Evolutionary conservation across 2,888 invertebrate species (phyloP).

Genomic region (Melanotus villosus): DNA sequence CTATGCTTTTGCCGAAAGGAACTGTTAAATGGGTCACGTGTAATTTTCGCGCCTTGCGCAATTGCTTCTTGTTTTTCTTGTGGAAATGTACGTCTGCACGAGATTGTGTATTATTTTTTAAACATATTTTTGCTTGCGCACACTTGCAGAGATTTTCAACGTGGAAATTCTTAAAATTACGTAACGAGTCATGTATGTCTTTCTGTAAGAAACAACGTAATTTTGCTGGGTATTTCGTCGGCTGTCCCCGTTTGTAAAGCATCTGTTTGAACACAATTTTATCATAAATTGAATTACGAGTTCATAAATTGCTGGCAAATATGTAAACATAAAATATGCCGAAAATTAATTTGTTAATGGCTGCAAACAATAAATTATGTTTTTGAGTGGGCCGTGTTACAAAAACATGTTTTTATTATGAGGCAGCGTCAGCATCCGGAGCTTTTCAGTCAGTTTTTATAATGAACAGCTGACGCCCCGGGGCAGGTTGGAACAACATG

Average conservation of each 20-base stretch:
- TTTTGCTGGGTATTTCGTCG: too few relatives aligned
- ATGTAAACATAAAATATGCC: constrained; percentile 13
- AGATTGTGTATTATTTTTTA: constrained; percentile 40
- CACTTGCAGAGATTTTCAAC: constrained; percentile 24
- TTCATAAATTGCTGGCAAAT: constrained; percentile 2
- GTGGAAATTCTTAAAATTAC: not conserved
- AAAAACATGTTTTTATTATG: constrained; percentile 43
- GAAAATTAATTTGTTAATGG: constrained; percentile 34
- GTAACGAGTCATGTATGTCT: too few relatives aligned
- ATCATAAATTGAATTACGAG: constrained; percentile 4
- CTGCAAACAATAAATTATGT: constrained; percentile 33
- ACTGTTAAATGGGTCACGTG: constrained; percentile 46
- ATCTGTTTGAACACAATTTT: not conserved
- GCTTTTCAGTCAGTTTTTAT: constrained; percentile 39
- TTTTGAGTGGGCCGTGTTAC: constrained; percentile 28
- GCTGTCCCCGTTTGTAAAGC: not conserved
- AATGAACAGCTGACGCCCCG: constrained; percentile 43
- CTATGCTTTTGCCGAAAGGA: constrained; percentile 37
- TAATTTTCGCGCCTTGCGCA: constrained; percentile 45
- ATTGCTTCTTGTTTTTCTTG: constrained; percentile 38
- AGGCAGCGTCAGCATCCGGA: constrained; percentile 36
- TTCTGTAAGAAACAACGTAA: too few relatives aligned
- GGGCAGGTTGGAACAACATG: constrained; percentile 39
- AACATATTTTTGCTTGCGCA: too few relatives aligned
- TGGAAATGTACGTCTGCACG: constrained; percentile 29